Evolutionary conservation across 2,113 vertebrate species (phyloP).

Genomic region (Cynocephalus volans): DNA sequence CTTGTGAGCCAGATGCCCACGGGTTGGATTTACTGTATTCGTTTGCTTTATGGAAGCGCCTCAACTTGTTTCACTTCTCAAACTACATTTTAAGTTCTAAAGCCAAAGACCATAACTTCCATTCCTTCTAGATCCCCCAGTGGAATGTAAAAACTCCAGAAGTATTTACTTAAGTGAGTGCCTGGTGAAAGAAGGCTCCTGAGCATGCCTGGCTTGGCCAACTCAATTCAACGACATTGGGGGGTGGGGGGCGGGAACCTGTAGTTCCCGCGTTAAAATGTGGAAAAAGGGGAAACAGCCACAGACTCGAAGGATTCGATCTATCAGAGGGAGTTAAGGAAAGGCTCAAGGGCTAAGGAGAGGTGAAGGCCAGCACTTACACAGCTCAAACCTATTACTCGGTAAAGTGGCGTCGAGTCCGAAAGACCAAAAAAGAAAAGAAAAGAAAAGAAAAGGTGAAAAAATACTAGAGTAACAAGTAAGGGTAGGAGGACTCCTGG

Average conservation of each 20-base stretch:
- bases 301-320: background rate
- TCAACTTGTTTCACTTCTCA: background rate
- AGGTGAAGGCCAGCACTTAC: background rate
- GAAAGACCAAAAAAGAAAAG: background rate
- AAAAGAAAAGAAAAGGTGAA: background rate
- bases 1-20: background rate
- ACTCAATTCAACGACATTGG: slow-evolving; percentile 66
- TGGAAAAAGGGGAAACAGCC: background rate
- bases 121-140: background rate
- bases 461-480: background rate
- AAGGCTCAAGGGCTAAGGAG: background rate
- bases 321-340: background rate
- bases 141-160: slow-evolving; percentile 22
- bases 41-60: background rate
- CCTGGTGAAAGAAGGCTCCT: background rate
- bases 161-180: background rate
- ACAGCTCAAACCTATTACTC: background rate
- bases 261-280: slow-evolving; percentile 39
- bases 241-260: no score
- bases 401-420: background rate
- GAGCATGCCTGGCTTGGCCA: slow-evolving; percentile 56
- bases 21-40: background rate
- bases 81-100: background rate
- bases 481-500: background rate
- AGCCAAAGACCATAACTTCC: background rate